These are phyloP conservation scores for Microtus montanus DNA, from an alignment of 2,113 vertebrate genomes.

Conservation along the genomic window DNA sequence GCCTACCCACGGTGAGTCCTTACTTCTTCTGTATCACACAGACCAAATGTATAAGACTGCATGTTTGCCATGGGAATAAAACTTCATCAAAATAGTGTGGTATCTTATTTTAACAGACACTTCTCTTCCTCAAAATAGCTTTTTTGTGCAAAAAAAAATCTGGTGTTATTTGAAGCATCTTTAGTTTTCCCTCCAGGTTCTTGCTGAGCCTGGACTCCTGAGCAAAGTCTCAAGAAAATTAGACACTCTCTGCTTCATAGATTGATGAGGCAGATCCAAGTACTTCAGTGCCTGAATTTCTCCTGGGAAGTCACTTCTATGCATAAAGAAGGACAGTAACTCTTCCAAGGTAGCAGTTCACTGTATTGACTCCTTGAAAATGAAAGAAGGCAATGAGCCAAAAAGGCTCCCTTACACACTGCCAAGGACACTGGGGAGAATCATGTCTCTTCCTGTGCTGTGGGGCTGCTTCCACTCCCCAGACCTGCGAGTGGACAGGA, in stretches of 20 bases:
- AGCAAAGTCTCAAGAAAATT: slow-evolving; percentile 58
- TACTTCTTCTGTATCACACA: neutral
- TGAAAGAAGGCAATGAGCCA: slow-evolving; percentile 56
- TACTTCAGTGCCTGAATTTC: neutral
- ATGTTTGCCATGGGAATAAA: neutral
- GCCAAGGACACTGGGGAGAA: slow-evolving; percentile 10
- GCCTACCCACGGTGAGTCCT: neutral
- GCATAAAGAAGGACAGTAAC: neutral
- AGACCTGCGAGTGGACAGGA: neutral
- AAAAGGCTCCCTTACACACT: neutral
- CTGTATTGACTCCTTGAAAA: slow-evolving; percentile 24
- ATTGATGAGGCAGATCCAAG: slow-evolving; percentile 52
- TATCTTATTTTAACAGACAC: neutral
- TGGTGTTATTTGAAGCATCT: slow-evolving; percentile 1
- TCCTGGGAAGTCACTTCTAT: slow-evolving; percentile 40
- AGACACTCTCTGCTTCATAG: slow-evolving; percentile 21
- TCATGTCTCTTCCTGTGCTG: neutral
- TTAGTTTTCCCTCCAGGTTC: slow-evolving; percentile 18
- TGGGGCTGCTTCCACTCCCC: neutral
- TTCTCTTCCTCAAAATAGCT: neutral
- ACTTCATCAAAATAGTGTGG: neutral
- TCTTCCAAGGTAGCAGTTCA: slow-evolving; percentile 23
- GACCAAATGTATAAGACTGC: neutral
- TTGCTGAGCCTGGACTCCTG: slow-evolving; percentile 33
- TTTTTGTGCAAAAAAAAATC: neutral